Conservation (phyloP, 2,113 vertebrate genomes). For the Nothobranchius kuhntae region DNA sequence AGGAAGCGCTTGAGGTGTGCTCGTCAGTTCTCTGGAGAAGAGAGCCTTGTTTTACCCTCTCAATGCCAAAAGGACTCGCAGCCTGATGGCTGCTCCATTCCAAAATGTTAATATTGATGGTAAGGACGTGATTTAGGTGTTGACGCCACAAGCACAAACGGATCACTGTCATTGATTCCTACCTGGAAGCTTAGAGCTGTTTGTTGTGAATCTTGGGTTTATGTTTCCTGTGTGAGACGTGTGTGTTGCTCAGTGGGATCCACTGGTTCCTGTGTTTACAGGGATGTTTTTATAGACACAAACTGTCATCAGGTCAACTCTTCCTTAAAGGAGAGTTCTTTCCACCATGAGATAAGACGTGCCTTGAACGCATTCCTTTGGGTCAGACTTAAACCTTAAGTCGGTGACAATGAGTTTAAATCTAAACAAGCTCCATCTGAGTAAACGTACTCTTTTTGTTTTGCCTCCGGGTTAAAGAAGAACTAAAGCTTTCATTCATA, state of each 20-base stretch:
- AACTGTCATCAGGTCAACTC: slow-evolving; percentile 59
- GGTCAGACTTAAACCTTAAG: slow-evolving; percentile 28
- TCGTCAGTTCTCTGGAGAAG: slow-evolving; percentile 39
- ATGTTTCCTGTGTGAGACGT: slow-evolving; percentile 51
- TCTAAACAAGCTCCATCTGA: background rate
- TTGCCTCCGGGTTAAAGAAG: background rate
- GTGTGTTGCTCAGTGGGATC: slow-evolving; percentile 59
- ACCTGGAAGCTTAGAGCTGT: slow-evolving; percentile 24
- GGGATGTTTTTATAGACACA: slow-evolving; percentile 58
- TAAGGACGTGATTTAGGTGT: slow-evolving; percentile 19
- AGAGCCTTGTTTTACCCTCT: slow-evolving; percentile 33
- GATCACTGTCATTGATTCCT: slow-evolving; percentile 34
- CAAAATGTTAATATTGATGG: slow-evolving; percentile 31
- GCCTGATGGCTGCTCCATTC: slow-evolving; percentile 10
- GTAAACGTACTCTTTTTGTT: background rate
- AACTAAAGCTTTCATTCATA: too few species aligned
- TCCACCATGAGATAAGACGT: slow-evolving; percentile 19
- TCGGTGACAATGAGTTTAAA: slow-evolving; percentile 2
- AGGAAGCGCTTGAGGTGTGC: slow-evolving; percentile 63
- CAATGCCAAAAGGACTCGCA: slow-evolving; percentile 8
- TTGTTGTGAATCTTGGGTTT: slow-evolving; percentile 43
- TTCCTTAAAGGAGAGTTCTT: slow-evolving; percentile 47
- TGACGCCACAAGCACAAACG: slow-evolving; percentile 32
- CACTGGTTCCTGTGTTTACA: slow-evolving; percentile 59
- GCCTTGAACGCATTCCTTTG: slow-evolving; percentile 10